phyloP scores from a whole-genome alignment of 2,888 invertebrate genomes.

The Drosophila anceps region DNA sequence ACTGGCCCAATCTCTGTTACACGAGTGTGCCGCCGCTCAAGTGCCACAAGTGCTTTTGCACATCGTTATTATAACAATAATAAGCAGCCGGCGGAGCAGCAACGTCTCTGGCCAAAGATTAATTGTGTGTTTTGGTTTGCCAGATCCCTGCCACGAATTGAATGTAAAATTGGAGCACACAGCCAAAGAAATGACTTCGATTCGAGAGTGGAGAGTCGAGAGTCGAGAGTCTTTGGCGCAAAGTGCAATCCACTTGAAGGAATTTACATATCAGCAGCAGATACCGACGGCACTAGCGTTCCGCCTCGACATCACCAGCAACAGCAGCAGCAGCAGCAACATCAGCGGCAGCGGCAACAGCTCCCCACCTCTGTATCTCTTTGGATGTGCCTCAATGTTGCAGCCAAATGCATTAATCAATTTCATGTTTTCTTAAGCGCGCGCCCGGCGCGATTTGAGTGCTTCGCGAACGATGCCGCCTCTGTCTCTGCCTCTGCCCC shows the following conservation, averaged over 20 bases:
- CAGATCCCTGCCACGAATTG: slow-evolving; percentile 51
- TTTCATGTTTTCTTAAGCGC: slow-evolving; percentile 82
- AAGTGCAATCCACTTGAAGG: slow-evolving; percentile 82
- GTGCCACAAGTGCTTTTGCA: slow-evolving; percentile 84
- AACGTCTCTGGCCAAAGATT: slow-evolving; percentile 76
- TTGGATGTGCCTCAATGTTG: slow-evolving; percentile 59
- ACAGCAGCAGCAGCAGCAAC: slow-evolving; percentile 57
- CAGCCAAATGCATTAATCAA: slow-evolving; percentile 81
- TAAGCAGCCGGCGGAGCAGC: slow-evolving; percentile 66
- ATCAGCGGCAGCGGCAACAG: slow-evolving; percentile 28
- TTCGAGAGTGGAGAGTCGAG: slow-evolving; percentile 31
- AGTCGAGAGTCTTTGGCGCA: slow-evolving; percentile 73
- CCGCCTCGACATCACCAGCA: slow-evolving; percentile 2
- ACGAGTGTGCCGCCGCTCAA: slow-evolving; percentile 67
- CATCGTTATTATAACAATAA: slow-evolving; percentile 85
- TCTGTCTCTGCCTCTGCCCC: neutral
- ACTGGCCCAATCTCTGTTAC: slow-evolving; percentile 38
- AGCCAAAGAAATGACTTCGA: slow-evolving; percentile 58
- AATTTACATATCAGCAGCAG: slow-evolving; percentile 81
- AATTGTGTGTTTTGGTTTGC: slow-evolving; percentile 77
- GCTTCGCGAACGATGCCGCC: slow-evolving; percentile 40
- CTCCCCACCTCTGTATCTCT: slow-evolving; percentile 47
- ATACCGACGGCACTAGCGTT: slow-evolving; percentile 62
- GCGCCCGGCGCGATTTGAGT: slow-evolving; percentile 78
- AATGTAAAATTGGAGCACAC: slow-evolving; percentile 68